Evolutionary conservation across 2,113 vertebrate species (phyloP).

Genomic region (Istiophorus platypterus): DNA sequence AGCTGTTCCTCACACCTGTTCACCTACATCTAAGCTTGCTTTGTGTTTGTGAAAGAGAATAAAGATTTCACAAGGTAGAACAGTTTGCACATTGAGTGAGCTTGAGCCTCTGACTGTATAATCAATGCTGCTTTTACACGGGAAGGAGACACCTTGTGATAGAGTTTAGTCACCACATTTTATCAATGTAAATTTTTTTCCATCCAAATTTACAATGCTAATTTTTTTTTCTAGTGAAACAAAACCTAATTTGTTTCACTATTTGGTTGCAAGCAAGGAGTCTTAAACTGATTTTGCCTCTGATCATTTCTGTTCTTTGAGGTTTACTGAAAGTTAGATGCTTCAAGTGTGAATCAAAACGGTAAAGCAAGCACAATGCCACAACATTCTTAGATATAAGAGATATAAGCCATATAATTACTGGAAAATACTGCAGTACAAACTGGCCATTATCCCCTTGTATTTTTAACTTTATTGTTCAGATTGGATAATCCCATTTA

Average conservation of each 20-base stretch:
- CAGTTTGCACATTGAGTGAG: background rate
- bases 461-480: background rate
- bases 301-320: background rate
- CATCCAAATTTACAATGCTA: background rate
- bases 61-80: slow-evolving; percentile 35
- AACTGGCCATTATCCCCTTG: background rate
- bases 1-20: slow-evolving; percentile 83
- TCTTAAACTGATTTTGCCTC: background rate
- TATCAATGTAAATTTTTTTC: background rate
- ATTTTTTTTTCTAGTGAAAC: background rate
- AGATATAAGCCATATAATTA: background rate
- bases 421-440: background rate
- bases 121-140: slow-evolving; percentile 1
- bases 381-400: background rate
- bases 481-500: background rate
- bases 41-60: slow-evolving; percentile 44
- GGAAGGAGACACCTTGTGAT: background rate
- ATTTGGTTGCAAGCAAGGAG: background rate
- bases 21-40: slow-evolving; percentile 66
- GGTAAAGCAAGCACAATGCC: background rate
- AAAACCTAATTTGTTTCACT: background rate
- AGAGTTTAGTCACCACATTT: background rate
- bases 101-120: background rate
- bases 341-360: background rate
- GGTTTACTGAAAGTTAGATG: too few species aligned